Evolutionary conservation across 2,113 vertebrate genomes (phyloP).

Genomic region (Anas platyrhynchos): DNA sequence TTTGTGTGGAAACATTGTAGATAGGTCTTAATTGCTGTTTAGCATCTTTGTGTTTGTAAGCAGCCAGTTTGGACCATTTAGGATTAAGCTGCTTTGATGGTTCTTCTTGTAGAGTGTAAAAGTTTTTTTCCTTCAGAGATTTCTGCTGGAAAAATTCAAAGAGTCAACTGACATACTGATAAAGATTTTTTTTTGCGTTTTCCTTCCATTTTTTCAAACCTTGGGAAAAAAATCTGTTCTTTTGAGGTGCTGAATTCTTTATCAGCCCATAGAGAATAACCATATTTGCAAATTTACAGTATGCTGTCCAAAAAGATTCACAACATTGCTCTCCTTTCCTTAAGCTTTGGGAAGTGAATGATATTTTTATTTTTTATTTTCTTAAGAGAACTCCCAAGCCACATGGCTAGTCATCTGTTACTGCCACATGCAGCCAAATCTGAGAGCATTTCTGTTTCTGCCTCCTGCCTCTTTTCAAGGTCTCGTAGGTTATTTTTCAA

Average conservation of each 20-base stretch:
- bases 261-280: neutral
- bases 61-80: neutral
- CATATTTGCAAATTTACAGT: neutral
- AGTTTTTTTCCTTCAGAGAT: neutral
- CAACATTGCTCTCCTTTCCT: neutral
- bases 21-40: neutral
- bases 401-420: conserved; percentile 39
- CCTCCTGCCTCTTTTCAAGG: neutral
- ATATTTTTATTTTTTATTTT: neutral
- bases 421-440: conserved; percentile 18
- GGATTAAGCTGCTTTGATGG: conserved; percentile 13
- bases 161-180: neutral
- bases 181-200: neutral
- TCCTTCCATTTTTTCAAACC: neutral
- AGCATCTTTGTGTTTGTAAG: neutral
- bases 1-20: neutral
- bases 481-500: neutral
- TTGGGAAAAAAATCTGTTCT: neutral
- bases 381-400: neutral
- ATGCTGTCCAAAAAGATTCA: neutral
- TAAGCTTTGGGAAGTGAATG: neutral
- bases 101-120: neutral
- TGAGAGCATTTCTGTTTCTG: neutral
- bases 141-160: conserved; percentile 22
- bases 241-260: conserved; percentile 12